Percentiles rank a stretch among this genome's conserved stretches.
phyloP scores from a whole-genome alignment of 2,113 vertebrate genomes.

The Engraulis encrasicolus region DNA sequence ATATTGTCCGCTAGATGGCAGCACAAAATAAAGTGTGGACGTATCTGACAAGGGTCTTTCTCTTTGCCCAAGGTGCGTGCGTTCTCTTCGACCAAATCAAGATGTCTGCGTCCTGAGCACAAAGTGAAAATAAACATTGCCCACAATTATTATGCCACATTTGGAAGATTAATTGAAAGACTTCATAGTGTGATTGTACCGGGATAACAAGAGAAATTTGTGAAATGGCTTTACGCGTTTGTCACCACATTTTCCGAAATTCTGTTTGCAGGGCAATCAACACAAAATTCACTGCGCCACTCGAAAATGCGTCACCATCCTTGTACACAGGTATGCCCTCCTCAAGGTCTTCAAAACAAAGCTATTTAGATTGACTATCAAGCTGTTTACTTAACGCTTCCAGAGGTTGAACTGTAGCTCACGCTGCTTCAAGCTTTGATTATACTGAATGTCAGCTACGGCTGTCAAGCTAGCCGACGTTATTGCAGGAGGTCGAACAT shows the following conservation, averaged over 20 bases:
- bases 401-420: background rate
- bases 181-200: background rate
- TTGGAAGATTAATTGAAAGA: background rate
- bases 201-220: background rate
- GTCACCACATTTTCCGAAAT: slow-evolving; percentile 45
- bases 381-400: background rate
- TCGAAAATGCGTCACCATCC: slow-evolving; percentile 55
- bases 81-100: slow-evolving; percentile 55
- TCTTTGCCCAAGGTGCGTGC: slow-evolving; percentile 44
- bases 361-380: background rate
- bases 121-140: slow-evolving; percentile 59
- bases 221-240: slow-evolving; percentile 65
- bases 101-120: slow-evolving; percentile 64
- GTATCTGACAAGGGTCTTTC: background rate
- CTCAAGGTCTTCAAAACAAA: background rate
- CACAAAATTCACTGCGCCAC: background rate
- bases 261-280: slow-evolving; percentile 34
- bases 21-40: slow-evolving; percentile 24
- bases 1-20: slow-evolving; percentile 56
- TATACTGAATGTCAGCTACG: background rate
- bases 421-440: background rate
- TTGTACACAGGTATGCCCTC: slow-evolving; percentile 65
- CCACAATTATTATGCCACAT: background rate
- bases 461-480: too few species aligned
- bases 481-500: background rate